Base-by-base conservation (phyloP, 2,797 vertebrate genomes). In the Setipinna tenuifilis region DNA sequence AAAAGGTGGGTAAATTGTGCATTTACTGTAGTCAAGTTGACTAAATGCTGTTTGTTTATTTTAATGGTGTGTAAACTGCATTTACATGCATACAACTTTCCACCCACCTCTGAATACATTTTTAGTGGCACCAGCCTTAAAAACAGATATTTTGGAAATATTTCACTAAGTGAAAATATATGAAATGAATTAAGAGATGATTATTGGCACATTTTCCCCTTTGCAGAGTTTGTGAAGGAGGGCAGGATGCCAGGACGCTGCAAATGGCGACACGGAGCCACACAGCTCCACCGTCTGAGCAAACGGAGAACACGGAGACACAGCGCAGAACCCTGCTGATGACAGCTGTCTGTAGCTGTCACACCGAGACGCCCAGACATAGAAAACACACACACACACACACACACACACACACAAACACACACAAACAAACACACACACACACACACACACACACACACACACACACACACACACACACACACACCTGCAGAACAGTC, bases 341-440 rank as follows among this genome's bases (percentile, higher is more conserved):
- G 35, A 41, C 71, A 78, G 17, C 17, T 44, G 35, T 14, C 9
- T 44, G 3, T 31, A 21, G 71, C 71, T 44, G 71, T 78, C 71
- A 78, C 31, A 78, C 31, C 6, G 0, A 78, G 17, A 44, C 31
- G 21, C 35, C 35, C 31, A 35, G 19, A 78, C 71, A 78, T 19
- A 78, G 14, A 41, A 75, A 28, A 41, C 68, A 75, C 68, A 75
- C 68, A 75, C 31, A 71, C 65, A 28, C 25, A 71, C 46, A 48
- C 46, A 48, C 46, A 48, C 46, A 48, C 46, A 48, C 46, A 48
- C 46, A 48, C 46, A 48, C 46, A 48, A 3, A 48, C 46, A 48
- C 46, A 48, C 46, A 48, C 46, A 48, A 3, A 48, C 46, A 48
- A 3, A 48, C 46, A 48, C 46, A 48, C 46, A 48, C 46, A 14